phyloP scores from a whole-genome alignment of 2,888 invertebrate genomes.

The Chorisops tibialis region DNA sequence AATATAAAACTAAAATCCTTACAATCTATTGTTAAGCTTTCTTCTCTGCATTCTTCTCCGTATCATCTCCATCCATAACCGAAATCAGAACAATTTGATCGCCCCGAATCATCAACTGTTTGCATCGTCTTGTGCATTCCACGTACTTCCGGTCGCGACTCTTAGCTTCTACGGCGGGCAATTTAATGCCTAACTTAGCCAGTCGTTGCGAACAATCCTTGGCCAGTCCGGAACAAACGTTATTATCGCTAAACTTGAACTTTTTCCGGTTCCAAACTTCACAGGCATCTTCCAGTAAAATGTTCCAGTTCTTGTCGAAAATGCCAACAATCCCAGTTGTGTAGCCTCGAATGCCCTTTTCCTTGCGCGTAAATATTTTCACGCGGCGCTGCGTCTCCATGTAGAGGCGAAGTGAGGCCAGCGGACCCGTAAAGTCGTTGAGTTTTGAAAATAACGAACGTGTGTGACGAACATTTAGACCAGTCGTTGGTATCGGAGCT shows the following conservation, averaged over 20 bases:
- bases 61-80: not conserved
- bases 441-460: slow-evolving; percentile 57
- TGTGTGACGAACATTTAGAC: slow-evolving; percentile 36
- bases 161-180: slow-evolving; percentile 58
- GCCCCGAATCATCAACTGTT: slow-evolving; percentile 70
- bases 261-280: slow-evolving; percentile 73
- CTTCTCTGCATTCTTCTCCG: not conserved
- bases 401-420: slow-evolving; percentile 60
- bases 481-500: slow-evolving; percentile 38
- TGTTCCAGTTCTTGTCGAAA: slow-evolving; percentile 93
- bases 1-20: no score
- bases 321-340: slow-evolving; percentile 76
- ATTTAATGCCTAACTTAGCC: slow-evolving; percentile 52
- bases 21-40: not conserved
- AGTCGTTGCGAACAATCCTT: slow-evolving; percentile 52
- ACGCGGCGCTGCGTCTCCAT: slow-evolving; percentile 36
- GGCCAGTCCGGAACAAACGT: slow-evolving; percentile 36
- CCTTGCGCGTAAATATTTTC: slow-evolving; percentile 63
- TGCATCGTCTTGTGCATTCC: slow-evolving; percentile 64
- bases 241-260: slow-evolving; percentile 44
- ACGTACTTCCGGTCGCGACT: slow-evolving; percentile 61
- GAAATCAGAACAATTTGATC: slow-evolving; percentile 69
- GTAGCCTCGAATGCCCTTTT: slow-evolving; percentile 69
- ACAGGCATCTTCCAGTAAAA: slow-evolving; percentile 76
- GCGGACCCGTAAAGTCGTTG: slow-evolving; percentile 59